Evolutionary conservation across 2,888 invertebrate genomes (phyloP), one percentile per base, ranked within the genome.

Genomic region (Agrenia bidenticulata): DNA sequence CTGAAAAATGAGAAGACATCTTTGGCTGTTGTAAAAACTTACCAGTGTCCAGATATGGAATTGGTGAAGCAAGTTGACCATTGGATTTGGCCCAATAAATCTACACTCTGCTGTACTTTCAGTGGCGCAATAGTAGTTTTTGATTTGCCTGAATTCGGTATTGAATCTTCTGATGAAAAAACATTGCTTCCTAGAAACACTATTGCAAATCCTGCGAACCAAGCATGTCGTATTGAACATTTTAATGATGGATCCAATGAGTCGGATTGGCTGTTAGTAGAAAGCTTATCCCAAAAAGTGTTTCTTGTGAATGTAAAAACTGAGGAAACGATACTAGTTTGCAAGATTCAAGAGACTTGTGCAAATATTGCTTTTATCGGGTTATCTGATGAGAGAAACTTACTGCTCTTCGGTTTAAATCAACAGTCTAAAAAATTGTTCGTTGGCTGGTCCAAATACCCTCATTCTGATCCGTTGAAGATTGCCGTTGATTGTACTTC

Each of bases 401-500:
- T 32, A 11, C 11, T 32, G 11, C 45, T 71, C 23, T 45, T 74
- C 56, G 71, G 68, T 2, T 64, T 67, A 21, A 73, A 76, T 24
- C 64, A 62, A n/a, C 23, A 66, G 23, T 67, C 72, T 5, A 61
- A 69, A n/a, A 64, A 70, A 56, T 51, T 76, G 19, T 64, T 73
- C 49, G 32, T 64, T 41, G 63, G 67, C 1, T 67, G 67, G 61
- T 51, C 66, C 11, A 63, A 64, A 37, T 45, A 53, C 53, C 51
- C 64, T 7, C 45, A 56, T 9, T 39, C 13, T 13, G 59, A 68
- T 2, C 50, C 61, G 13, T 19, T 54, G 0, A 68, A 67, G 51
- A 26, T 76, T 13, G 56, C 67, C n/a, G 65, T 54, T 50, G 76
- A 76, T 59, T 68, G 68, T 39, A 70, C 67, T 7, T 76, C 76